Evolutionary conservation across 2,888 invertebrate genomes (phyloP).

Genomic region (Clepsis dumicolana): DNA sequence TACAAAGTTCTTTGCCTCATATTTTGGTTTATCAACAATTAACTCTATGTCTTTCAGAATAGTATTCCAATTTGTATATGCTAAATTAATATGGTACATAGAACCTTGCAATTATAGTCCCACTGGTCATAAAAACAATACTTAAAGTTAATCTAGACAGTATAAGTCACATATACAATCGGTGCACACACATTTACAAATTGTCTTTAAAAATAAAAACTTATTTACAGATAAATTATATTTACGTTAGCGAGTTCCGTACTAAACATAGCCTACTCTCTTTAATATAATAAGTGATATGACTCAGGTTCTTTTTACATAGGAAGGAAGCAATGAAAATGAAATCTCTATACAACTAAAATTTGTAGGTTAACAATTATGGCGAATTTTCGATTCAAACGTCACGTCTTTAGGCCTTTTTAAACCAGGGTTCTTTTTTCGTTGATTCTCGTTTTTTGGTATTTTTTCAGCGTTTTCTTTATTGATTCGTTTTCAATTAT

Average conservation of each 20-base stretch:
- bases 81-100: neutral
- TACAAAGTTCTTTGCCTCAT: neutral
- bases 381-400: slow-evolving; percentile 58
- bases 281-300: slow-evolving; percentile 76
- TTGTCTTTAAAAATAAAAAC: slow-evolving; percentile 61
- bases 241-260: slow-evolving; percentile 61
- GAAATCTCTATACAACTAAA: slow-evolving; percentile 52
- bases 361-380: slow-evolving; percentile 46
- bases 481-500: slow-evolving; percentile 23
- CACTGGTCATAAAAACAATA: slow-evolving; percentile 47
- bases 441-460: slow-evolving; percentile 50
- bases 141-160: slow-evolving; percentile 58
- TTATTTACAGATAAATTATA: slow-evolving; percentile 64
- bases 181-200: slow-evolving; percentile 82
- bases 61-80: neutral
- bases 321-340: slow-evolving; percentile 59
- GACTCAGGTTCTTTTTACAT: slow-evolving; percentile 73
- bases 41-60: neutral
- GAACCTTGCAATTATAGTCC: slow-evolving; percentile 32
- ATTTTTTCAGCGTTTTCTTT: slow-evolving; percentile 43
- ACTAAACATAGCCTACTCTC: slow-evolving; percentile 73
- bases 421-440: slow-evolving; percentile 47
- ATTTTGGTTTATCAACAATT: neutral
- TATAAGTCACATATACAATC: slow-evolving; percentile 78
- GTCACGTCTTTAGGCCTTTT: slow-evolving; percentile 60